Evolutionary conservation across 2,888 invertebrate species (phyloP).

Genomic region (Leptopilina syphax): DNA sequence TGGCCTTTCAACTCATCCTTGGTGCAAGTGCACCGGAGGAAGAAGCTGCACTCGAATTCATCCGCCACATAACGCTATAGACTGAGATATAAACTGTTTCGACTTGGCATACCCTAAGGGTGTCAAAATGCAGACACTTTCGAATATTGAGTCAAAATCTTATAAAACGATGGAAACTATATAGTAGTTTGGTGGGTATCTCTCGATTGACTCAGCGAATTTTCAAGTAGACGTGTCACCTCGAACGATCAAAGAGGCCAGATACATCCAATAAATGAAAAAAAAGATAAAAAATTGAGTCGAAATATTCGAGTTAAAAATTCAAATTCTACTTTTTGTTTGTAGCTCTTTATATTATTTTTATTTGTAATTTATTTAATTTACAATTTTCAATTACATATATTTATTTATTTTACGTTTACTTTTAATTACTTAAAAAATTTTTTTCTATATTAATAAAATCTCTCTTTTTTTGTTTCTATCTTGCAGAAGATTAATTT

Average conservation of each 20-base stretch:
- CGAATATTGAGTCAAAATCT: slow-evolving; percentile 51
- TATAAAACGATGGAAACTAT: slow-evolving; percentile 6
- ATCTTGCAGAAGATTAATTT: too few relatives aligned
- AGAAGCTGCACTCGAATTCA: slow-evolving; percentile 1
- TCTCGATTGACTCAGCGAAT: slow-evolving; percentile 17
- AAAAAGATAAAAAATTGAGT: background rate
- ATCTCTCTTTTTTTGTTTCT: too few relatives aligned
- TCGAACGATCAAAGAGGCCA: background rate
- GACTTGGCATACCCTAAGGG: slow-evolving; percentile 61
- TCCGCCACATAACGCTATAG: background rate
- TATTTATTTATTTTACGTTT: too few relatives aligned
- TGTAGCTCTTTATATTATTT: too few relatives aligned
- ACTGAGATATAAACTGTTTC: slow-evolving; percentile 44
- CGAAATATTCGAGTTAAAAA: background rate
- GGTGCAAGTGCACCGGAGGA: background rate
- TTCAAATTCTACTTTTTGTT: too few relatives aligned
- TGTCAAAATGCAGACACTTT: slow-evolving; percentile 56
- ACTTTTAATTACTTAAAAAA: too few relatives aligned
- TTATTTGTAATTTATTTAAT: too few relatives aligned
- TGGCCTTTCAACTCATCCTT: background rate
- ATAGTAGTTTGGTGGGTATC: too few relatives aligned
- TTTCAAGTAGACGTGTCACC: slow-evolving; percentile 1
- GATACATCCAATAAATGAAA: slow-evolving; percentile 2
- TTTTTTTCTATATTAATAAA: too few relatives aligned
- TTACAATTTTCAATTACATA: too few relatives aligned